Conservation (phyloP, 1,140 invertebrate genomes). For the Caerostris darwini region DNA sequence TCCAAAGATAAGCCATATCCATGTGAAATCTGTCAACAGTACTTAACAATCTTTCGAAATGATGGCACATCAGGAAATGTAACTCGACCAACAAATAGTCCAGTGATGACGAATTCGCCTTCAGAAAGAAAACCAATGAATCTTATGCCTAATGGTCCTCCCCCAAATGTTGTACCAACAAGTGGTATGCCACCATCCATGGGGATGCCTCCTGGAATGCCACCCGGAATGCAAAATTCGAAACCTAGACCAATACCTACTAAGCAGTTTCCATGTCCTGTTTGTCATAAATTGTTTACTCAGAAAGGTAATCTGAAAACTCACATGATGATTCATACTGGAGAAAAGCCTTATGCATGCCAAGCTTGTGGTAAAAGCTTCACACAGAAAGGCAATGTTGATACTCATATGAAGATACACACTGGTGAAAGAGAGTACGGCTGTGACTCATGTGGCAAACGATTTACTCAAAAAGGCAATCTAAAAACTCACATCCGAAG, state of each 20-base stretch:
- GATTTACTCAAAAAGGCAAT: slow-evolving; percentile 82
- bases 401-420: slow-evolving; percentile 82
- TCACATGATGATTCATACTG: slow-evolving; percentile 84
- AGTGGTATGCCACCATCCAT: slow-evolving; percentile 61
- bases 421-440: slow-evolving; percentile 82
- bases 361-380: slow-evolving; percentile 84
- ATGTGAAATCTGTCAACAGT: slow-evolving; percentile 79
- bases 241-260: slow-evolving; percentile 78
- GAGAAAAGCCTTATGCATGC: slow-evolving; percentile 84
- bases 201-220: slow-evolving; percentile 53
- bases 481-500: slow-evolving; percentile 98
- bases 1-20: slow-evolving; percentile 78
- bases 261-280: slow-evolving; percentile 79
- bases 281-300: slow-evolving; percentile 79
- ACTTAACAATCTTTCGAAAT: slow-evolving; percentile 75
- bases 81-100: slow-evolving; percentile 55
- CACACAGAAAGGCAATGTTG: slow-evolving; percentile 82
- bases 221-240: slow-evolving; percentile 48
- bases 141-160: slow-evolving; percentile 62
- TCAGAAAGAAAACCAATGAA: slow-evolving; percentile 75
- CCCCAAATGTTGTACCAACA: slow-evolving; percentile 54
- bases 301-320: slow-evolving; percentile 81
- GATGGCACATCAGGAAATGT: slow-evolving; percentile 55
- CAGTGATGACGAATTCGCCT: slow-evolving; percentile 66
- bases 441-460: slow-evolving; percentile 81